These are phyloP conservation scores for Limnodromus scolopaceus DNA, from an alignment of 2,797 vertebrate species.

Conservation along the genomic window DNA sequence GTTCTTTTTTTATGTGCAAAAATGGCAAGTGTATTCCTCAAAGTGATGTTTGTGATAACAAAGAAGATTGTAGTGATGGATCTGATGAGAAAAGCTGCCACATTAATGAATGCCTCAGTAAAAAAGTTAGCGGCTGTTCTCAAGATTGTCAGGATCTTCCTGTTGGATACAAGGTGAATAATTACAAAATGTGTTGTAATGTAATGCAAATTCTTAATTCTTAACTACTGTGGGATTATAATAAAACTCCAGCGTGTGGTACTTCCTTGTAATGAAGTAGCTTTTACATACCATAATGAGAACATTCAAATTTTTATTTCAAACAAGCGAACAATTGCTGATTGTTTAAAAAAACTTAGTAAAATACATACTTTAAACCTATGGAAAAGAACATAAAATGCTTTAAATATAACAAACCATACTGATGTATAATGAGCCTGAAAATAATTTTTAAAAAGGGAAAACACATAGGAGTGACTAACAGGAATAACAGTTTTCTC, in stretches of 20 bases:
- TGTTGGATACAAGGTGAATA: constrained; percentile 92
- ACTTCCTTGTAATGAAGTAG: not conserved
- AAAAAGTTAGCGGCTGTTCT: constrained; percentile 93
- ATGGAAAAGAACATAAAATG: not conserved
- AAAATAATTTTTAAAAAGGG: not conserved
- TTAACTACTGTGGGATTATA: not conserved
- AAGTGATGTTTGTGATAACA: constrained; percentile 87
- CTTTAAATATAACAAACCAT: not conserved
- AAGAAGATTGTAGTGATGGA: constrained; percentile 92
- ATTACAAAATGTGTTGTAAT: constrained; percentile 11
- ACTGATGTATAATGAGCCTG: not conserved
- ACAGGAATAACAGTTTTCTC: not conserved
- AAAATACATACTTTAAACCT: not conserved
- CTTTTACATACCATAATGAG: not conserved
- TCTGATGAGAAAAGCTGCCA: constrained; percentile 96
- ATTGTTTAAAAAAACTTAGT: not conserved
- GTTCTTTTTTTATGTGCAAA: constrained; percentile 87
- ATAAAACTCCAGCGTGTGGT: not conserved
- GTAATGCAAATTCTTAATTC: not conserved
- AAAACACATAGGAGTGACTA: not conserved
- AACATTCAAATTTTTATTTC: not conserved
- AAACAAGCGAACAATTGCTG: not conserved
- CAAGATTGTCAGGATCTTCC: constrained; percentile 96
- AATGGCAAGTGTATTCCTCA: constrained; percentile 94
- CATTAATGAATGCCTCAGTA: constrained; percentile 95